These are phyloP conservation scores for Anolis apletophallus DNA, from an alignment of 2,797 vertebrate species.

Conservation along the genomic window DNA sequence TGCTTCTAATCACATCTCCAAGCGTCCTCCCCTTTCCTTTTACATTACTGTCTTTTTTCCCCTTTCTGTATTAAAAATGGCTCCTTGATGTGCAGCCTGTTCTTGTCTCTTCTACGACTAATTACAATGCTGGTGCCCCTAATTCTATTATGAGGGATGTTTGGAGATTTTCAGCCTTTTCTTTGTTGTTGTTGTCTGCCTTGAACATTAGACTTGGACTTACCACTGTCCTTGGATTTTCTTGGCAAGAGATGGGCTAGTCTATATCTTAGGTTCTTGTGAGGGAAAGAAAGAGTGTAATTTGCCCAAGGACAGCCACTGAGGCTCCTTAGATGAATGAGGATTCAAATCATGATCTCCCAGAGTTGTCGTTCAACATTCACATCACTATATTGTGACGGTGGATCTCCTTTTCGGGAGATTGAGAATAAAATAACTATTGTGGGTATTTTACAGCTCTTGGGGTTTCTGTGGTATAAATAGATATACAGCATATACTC, in stretches of 20 bases:
- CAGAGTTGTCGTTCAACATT: too few species aligned
- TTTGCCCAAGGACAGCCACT: too few species aligned
- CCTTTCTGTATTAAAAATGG: background rate
- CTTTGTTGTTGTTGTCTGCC: background rate
- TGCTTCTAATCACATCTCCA: background rate
- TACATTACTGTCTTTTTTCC: background rate
- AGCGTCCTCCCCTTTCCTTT: background rate
- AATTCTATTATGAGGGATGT: background rate
- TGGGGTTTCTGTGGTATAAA: background rate
- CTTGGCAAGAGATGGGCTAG: too few species aligned
- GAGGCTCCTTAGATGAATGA: too few species aligned
- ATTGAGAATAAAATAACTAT: background rate
- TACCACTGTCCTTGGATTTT: too few species aligned
- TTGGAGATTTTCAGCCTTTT: background rate
- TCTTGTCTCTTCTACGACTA: constrained; percentile 8
- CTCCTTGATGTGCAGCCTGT: background rate
- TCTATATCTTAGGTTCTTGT: too few species aligned
- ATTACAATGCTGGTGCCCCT: background rate
- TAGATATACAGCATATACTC: too few species aligned
- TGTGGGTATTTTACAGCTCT: background rate
- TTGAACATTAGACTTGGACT: too few species aligned
- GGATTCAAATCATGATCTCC: too few species aligned
- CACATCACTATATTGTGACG: too few species aligned
- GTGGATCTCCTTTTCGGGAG: too few species aligned
- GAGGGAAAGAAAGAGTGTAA: background rate